Conservation (phyloP, 2,113 vertebrate genomes). For the Engraulis encrasicolus region DNA sequence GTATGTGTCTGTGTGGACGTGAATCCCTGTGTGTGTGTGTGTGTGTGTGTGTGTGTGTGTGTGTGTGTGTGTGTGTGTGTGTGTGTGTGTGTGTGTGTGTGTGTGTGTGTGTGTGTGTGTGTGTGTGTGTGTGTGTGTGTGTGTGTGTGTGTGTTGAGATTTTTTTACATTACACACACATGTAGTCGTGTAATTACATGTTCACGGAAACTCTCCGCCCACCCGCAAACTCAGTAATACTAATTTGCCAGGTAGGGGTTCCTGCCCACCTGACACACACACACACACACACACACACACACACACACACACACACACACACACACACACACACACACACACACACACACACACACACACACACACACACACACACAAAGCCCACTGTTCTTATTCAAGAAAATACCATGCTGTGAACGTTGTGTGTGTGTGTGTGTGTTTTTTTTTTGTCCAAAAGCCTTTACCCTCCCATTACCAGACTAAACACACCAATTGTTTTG, state of each 20-base stretch:
- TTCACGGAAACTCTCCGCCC: not conserved
- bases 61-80: not conserved
- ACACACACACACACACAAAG: not conserved
- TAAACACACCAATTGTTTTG: constrained; percentile 68
- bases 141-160: not conserved
- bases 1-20: not conserved
- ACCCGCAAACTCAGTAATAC: not conserved
- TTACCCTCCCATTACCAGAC: constrained; percentile 65
- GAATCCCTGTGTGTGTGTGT: not conserved
- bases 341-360: not conserved
- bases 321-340: not conserved
- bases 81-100: not conserved
- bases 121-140: not conserved
- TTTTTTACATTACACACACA: not conserved
- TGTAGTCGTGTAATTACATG: not conserved
- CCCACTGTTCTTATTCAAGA: constrained; percentile 60
- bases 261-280: not conserved
- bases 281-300: constrained; percentile 2
- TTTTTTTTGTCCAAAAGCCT: too few relatives aligned
- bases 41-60: not conserved
- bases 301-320: not conserved
- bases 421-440: constrained; percentile 70
- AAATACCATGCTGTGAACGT: constrained; percentile 75
- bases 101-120: not conserved
- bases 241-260: not conserved